phyloP scores from a whole-genome alignment of 2,797 vertebrate genomes.

The Anomalospiza imberbis region DNA sequence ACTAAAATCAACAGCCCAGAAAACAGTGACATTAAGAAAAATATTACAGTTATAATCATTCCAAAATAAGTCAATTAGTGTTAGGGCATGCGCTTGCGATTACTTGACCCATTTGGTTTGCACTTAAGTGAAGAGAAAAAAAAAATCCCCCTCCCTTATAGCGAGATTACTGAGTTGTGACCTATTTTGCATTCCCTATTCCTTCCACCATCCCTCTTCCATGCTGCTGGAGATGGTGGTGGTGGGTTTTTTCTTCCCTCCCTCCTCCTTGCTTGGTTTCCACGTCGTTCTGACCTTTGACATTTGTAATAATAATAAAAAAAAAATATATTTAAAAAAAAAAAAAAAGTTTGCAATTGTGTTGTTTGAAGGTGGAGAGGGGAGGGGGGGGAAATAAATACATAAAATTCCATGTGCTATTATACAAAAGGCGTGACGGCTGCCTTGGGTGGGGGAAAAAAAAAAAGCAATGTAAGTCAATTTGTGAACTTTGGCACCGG shows the following conservation, averaged over 20 bases:
- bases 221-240: not conserved
- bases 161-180: constrained; percentile 65
- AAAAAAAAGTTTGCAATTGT: constrained; percentile 71
- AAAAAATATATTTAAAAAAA: not conserved
- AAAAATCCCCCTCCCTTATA: constrained; percentile 43
- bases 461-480: constrained; percentile 83
- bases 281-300: constrained; percentile 72
- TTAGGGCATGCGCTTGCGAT: constrained; percentile 75
- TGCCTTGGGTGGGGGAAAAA: constrained; percentile 67
- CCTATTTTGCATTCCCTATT: constrained; percentile 67
- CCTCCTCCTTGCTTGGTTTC: constrained; percentile 44
- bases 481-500: constrained; percentile 96
- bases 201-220: not conserved
- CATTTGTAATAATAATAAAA: constrained; percentile 65
- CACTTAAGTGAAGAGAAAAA: constrained; percentile 71
- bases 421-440: constrained; percentile 79
- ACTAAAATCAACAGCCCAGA: constrained; percentile 94
- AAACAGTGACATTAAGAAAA: constrained; percentile 82
- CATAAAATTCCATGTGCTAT: constrained; percentile 75
- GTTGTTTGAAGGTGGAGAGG: constrained; percentile 57
- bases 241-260: not conserved
- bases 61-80: constrained; percentile 81
- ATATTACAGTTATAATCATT: constrained; percentile 84
- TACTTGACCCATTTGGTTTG: constrained; percentile 78
- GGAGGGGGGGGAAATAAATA: not conserved